Evolutionary conservation across 2,888 invertebrate species (phyloP).

Genomic region (Calliphora vomitoria): DNA sequence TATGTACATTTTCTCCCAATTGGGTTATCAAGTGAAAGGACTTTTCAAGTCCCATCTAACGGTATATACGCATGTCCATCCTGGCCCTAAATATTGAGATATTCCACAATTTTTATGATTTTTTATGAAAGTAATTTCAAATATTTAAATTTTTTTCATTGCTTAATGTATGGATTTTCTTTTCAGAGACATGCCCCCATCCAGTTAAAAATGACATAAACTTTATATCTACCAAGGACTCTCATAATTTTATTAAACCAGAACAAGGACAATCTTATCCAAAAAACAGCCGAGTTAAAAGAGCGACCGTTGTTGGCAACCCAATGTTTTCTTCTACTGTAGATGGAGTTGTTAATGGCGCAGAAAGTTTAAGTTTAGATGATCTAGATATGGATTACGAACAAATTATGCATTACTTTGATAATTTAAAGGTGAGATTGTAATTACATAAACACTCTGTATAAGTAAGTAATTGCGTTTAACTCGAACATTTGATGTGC

Average conservation of each 20-base stretch:
- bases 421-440: slow-evolving; percentile 94
- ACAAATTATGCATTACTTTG: slow-evolving; percentile 99
- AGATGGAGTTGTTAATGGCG: slow-evolving; percentile 85
- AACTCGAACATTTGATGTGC: no score
- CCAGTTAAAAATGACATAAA: slow-evolving; percentile 12
- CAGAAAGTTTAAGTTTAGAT: slow-evolving; percentile 90
- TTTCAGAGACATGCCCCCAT: slow-evolving; percentile 53
- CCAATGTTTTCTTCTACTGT: slow-evolving; percentile 91
- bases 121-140: no score
- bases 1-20: no score
- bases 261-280: slow-evolving; percentile 61
- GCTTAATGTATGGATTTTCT: background rate
- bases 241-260: slow-evolving; percentile 56
- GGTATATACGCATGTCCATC: no score
- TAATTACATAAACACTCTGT: no score
- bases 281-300: slow-evolving; percentile 87
- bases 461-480: no score
- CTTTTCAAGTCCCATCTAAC: no score
- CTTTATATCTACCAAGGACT: slow-evolving; percentile 27
- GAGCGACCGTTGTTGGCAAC: slow-evolving; percentile 94
- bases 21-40: no score
- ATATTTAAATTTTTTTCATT: no score
- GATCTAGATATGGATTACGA: slow-evolving; percentile 98
- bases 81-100: no score
- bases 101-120: no score